Base-by-base conservation (phyloP, 1,140 invertebrate species). In the Leptinotarsa lineolata region DNA sequence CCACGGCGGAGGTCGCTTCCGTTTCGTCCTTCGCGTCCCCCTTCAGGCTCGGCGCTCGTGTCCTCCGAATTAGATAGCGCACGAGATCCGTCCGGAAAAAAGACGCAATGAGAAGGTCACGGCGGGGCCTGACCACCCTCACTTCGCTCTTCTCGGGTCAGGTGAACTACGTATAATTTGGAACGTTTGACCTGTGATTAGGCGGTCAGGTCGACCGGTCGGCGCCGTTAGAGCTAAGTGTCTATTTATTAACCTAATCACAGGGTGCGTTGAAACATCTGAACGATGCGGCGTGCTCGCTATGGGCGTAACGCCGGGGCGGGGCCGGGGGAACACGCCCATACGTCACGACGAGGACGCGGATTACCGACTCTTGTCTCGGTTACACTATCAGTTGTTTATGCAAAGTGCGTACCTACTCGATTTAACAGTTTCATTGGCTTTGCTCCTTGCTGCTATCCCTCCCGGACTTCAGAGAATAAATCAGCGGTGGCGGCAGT, bases 181-280 rank as follows among this genome's bases (percentile, higher is more conserved):
- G 75, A 80, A 78, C 78, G 78, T 80, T 80, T 80, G 78, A 81
- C 80, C 80, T 79, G 80, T 81, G 80, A 81, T 81, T 81, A 81
- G 80, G 75, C 77, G 77, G 80, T 79, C 78, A 78, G 73, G 65
- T 71, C 22, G 48, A 74, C 75, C 22, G 48, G 75, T 76, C 77
- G 78, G 80, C 78, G 80, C 80, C 79, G 79, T 59, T 79, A 67
- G 68, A 77, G 68, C 68, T 69, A 69, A 78, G 75, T 76, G 74
- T 80, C 79, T 81, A 82, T 82, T 82, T 81, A 82, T 82, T 82
- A 82, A 73, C 72, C 72, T 82, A 82, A 82, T 78, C 78, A 82
- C 79, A 82, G 81, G 81, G 80, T 80, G 73, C 68, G 68, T 69
- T 54, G 68, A 69, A 58, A 69, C 54, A 66, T 30, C 64, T 45